Base-by-base conservation (phyloP, 2,113 vertebrate genomes). In the Puntigrus tetrazona region DNA sequence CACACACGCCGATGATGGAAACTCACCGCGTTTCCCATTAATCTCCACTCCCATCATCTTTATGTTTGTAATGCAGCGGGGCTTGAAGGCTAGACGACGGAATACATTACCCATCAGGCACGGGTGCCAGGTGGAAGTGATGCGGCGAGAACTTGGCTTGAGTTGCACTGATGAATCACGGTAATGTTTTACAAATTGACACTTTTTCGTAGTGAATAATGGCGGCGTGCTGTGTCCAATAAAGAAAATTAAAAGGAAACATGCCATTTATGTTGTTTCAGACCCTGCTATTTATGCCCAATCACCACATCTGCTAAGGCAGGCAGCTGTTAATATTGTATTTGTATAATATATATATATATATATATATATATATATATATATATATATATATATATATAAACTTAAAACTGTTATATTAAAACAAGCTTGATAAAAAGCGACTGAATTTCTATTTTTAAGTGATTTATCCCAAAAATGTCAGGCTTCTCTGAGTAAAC, bases 21-120 rank as follows among this genome's bases (percentile, higher is more conserved):
- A 78, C 89, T 87, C 84, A 25, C 50, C 27, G 63, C 52, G 86
- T 84, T 57, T 74, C 31, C 69, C 83, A 90, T 91, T 90, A 87
- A 91, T 92, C 89, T 86, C 85, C 76, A 75, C 65, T 72, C 90
- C 74, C 87, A 89, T 87, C 88, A 91, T 89, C 65, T 86, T 80
- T 78, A 87, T 84, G 86, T 70, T 84, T 86, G 80, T 82, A 76
- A 91, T 84, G 81, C 65, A 82, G 76, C 80, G 25, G 76, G 85
- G 47, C 57, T n/a, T 13, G 22, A 78, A 80, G 81, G 88, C 88
- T 77, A 76, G 84, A 87, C 74, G 83, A 55, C 73, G 83, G 84
- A 78, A 86, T 86, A 70, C 61, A 87, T 85, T 63, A 88, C 55
- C 79, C 55, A 5, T 85, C 74, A 41, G 13, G 36, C 72, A 63